Conservation (phyloP, 35 echinoderm and acorn worm species). For the Patiria miniata region DNA sequence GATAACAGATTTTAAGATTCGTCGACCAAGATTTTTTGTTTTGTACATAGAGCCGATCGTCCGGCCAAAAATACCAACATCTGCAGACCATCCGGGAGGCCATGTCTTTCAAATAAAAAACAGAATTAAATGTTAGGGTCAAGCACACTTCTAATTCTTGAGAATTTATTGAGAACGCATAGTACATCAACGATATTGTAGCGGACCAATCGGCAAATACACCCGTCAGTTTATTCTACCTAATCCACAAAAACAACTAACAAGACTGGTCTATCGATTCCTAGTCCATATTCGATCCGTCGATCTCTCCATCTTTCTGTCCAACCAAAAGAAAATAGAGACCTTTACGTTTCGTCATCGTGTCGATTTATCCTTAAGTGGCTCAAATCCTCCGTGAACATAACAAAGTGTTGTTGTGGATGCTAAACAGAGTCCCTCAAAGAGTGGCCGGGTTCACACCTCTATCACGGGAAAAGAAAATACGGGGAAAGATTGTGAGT, state of each 20-base stretch:
- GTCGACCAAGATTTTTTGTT: too few relatives aligned
- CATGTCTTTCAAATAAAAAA: too few relatives aligned
- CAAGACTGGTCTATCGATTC: background rate
- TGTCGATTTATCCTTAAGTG: background rate
- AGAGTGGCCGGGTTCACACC: background rate
- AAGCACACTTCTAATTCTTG: too few relatives aligned
- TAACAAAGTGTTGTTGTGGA: background rate
- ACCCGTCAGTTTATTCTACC: background rate
- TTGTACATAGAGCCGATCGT: too few relatives aligned
- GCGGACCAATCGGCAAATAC: background rate
- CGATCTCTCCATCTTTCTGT: background rate
- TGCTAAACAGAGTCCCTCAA: background rate
- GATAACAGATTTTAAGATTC: too few relatives aligned
- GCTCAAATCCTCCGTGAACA: background rate
- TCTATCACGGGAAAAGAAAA: background rate
- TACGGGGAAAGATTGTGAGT: background rate
- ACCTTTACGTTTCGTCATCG: background rate
- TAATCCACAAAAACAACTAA: conserved; percentile 13
- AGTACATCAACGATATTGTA: too few relatives aligned
- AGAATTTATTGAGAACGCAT: too few relatives aligned
- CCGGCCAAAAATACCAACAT: too few relatives aligned
- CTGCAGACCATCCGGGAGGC: too few relatives aligned
- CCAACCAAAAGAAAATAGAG: background rate
- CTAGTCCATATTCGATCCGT: background rate
- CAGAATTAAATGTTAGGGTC: too few relatives aligned